Evolutionary conservation across 1,140 invertebrate genomes (phyloP), one percentile per base, ranked within the genome.

Genomic region (Melipona quadrifasciata): DNA sequence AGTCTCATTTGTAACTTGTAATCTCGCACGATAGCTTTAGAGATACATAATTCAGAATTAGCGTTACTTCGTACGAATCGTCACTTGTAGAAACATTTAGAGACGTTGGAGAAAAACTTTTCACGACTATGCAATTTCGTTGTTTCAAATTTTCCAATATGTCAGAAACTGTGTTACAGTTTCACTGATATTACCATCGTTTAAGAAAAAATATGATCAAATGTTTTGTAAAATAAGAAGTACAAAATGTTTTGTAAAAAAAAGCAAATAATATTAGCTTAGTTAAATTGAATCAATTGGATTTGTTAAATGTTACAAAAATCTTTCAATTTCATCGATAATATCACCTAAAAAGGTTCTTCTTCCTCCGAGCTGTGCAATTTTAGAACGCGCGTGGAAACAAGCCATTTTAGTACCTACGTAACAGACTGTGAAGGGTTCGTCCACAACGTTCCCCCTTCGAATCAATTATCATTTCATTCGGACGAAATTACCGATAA

Each of bases 1-100:
- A 90, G 82, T 24, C 90, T 93, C 91, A 89, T 93, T 93, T 92
- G 88, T 93, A 92, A 91, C 87, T 87, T 90, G 91, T 92, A 91
- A 92, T 92, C 92, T 92, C 84, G 85, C 19, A 24, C 80, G 77
- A 92, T 91, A 90, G 68, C 75, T 79, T 61, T n/a, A n/a, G 24
- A 61, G 58, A 24, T 24, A 71, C 84, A 90, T 92, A 90, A 91
- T 74, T 90, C 78, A 92, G 91, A 93, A 90, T 93, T 92, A 93
- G 83, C 78, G 27, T 51, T 27, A 14, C 68, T 80, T 24, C 65
- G 51, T 85, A 4, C 17, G 65, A 73, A 87, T 47, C 12, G 39
- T 34, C 14, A 12, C 19, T 27, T n/a, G 17, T 17, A 51, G 24
- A 27, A 34, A 31, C 0, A 31, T 74, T 27, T 14, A 21, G 11